phyloP scores from a whole-genome alignment of 1,140 invertebrate species.

The Drosophila tristis region DNA sequence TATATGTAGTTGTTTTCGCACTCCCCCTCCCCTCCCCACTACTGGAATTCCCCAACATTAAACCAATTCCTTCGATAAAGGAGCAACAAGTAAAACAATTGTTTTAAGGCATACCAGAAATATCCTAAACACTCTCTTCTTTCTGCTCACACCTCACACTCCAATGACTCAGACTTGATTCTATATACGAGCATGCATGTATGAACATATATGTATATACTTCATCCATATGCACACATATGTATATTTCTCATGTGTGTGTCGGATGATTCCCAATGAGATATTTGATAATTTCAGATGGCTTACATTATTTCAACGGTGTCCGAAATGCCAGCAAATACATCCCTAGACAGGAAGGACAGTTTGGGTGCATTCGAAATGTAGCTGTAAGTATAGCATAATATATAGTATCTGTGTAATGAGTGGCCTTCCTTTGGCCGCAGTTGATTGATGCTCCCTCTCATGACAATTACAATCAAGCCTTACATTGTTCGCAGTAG shows the following conservation, averaged over 20 bases:
- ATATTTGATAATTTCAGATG: background rate
- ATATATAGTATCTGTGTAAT: background rate
- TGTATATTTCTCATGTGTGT: background rate
- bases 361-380: constrained; percentile 85
- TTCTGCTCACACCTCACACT: too few species aligned
- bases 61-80: too few species aligned
- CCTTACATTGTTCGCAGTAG: constrained; percentile 85
- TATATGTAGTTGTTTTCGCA: too few species aligned
- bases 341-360: constrained; percentile 84
- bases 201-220: too few species aligned
- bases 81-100: too few species aligned
- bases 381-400: constrained; percentile 78
- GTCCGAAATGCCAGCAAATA: constrained; percentile 83
- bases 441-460: constrained; percentile 2
- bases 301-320: constrained; percentile 85
- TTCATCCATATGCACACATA: too few species aligned
- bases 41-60: too few species aligned
- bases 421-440: background rate
- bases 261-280: too few species aligned
- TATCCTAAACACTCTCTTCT: too few species aligned
- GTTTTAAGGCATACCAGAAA: too few species aligned
- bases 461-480: constrained; percentile 37
- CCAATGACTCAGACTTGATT: too few species aligned
- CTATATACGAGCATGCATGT: background rate
- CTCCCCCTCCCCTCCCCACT: too few species aligned